Conservation (phyloP, 2,888 invertebrate species). For the Hypomecis punctinalis region DNA sequence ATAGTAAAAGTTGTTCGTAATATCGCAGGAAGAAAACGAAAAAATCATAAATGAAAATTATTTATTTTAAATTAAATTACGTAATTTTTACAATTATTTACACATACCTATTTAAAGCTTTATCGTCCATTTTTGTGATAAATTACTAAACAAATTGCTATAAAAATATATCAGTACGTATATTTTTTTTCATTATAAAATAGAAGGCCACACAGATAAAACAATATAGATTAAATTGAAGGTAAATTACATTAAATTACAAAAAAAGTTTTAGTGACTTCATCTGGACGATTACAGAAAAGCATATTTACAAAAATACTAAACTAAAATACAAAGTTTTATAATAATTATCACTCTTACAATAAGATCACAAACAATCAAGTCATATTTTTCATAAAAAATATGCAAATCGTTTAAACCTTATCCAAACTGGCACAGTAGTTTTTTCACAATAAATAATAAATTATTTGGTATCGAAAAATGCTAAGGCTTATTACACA, state of each 20-base stretch:
- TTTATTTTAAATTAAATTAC: slow-evolving; percentile 33
- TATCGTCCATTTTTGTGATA: slow-evolving; percentile 22
- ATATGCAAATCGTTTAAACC: slow-evolving; percentile 36
- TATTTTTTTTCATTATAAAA: too few relatives aligned
- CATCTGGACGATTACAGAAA: slow-evolving; percentile 15
- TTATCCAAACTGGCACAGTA: slow-evolving; percentile 67
- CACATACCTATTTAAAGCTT: slow-evolving; percentile 35
- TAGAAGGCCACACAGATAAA: too few relatives aligned
- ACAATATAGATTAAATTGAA: too few relatives aligned
- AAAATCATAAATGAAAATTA: slow-evolving; percentile 17
- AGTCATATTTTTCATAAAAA: slow-evolving; percentile 22
- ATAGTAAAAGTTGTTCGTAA: neutral
- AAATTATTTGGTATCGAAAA: slow-evolving; percentile 77
- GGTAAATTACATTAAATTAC: too few relatives aligned
- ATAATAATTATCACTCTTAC: slow-evolving; percentile 22
- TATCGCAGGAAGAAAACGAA: slow-evolving; percentile 5
- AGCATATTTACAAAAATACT: slow-evolving; percentile 25
- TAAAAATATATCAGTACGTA: neutral
- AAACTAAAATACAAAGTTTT: slow-evolving; percentile 15
- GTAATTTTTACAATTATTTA: slow-evolving; percentile 36
- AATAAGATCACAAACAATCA: slow-evolving; percentile 26
- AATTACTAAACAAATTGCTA: neutral
- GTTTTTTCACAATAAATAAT: slow-evolving; percentile 70
- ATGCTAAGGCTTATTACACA: slow-evolving; percentile 29
- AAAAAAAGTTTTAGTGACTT: too few relatives aligned